Base-by-base conservation (phyloP, 2,113 vertebrate genomes). In the Sebastes fasciatus region DNA sequence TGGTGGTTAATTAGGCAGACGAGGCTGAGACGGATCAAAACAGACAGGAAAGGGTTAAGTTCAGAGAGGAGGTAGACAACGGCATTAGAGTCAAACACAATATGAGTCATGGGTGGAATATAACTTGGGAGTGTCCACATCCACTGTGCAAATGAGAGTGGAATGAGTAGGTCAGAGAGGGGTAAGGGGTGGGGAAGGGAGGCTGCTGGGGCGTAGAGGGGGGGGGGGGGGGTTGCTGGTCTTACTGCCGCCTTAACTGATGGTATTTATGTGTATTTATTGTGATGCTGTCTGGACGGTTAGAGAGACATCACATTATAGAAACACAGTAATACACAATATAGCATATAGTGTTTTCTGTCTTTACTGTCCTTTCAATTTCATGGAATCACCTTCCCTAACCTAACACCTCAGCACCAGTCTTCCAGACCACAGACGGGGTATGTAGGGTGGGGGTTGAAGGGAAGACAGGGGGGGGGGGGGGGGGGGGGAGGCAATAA, bases 391-490 rank as follows among this genome's bases (percentile, higher is more conserved):
- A 49, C 75, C 49, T 72, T 85, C 86, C 89, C 87, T 93, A 88
- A 75, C 77, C 88, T 84, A 92, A 90, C 83, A 87, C 79, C 89
- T 94, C 92, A 84, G 87, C 86, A 92, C 91, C 76, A 68, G 71
- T 46, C 65, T 64, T 79, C 34, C 89, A 91, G 70, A 86, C 86
- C 81, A 88, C 74, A 86, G 40, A 51, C 52, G 0, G 58, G 46
- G 49, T 58, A 76, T 52, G 77, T 12, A 14, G 34, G 62, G 2
- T 11, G 58, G 61, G 78, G 84, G 68, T 51, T 57, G 52, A 61
- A 49, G 63, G 13, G 72, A 63, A 52, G 40, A 68, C 48, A 17
- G 3, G 40, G 13, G 16, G n/a, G 3, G 40, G 13, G 16, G 60
- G 8, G 75, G 49, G 16, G 10, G 16, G 46, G 74, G 19, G 76